Evolutionary conservation across 2,113 vertebrate genomes (phyloP), one percentile per base, ranked within the genome.

Genomic region (Propithecus coquereli): DNA sequence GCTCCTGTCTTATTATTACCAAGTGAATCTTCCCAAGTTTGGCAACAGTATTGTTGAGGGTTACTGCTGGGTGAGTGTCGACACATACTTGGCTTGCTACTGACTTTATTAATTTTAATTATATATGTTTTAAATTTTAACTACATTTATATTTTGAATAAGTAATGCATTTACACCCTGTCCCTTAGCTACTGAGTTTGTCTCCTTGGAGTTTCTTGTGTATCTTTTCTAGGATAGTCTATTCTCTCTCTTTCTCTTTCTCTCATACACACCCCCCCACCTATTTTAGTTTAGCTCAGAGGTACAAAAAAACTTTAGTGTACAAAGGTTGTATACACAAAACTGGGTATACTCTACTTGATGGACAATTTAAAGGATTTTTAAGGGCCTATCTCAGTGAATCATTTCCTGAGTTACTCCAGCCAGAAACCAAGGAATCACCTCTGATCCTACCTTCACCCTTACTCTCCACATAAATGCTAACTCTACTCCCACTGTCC

Each of bases 141-240:
- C 61, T 68, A n/a, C 32, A 74, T 65, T 87, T 77, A 43, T 82
- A 68, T 59, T 96, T 96, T 84, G 37, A 94, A 85, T 68, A 85
- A 84, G 30, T 16, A 68, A 23, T 74, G 20, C 3, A 71, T 71
- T 95, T 20, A 59, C 3, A 52, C 32, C 63, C 18, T 93, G 32
- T 52, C 74, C 30, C 30, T 79, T 68, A 90, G 89, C n/a, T n/a
- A 66, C 25, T 88, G 45, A 88, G 8, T 65, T 70, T 52, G 70
- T 71, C 27, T 91, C 32, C 59, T 57, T 40, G 43, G 57, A 34
- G 27, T 68, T 89, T 87, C 83, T 86, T 25, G 32, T 66, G 27
- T 81, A 87, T 59, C 59, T 65, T 63, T 91, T 76, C 74, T 52
- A 70, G 43, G 68, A 37, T 4, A 54, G n/a, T 84, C 45, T 84